These are phyloP conservation scores for Vulpes vulpes DNA, from an alignment of 2,113 vertebrate genomes.

Conservation along the genomic window DNA sequence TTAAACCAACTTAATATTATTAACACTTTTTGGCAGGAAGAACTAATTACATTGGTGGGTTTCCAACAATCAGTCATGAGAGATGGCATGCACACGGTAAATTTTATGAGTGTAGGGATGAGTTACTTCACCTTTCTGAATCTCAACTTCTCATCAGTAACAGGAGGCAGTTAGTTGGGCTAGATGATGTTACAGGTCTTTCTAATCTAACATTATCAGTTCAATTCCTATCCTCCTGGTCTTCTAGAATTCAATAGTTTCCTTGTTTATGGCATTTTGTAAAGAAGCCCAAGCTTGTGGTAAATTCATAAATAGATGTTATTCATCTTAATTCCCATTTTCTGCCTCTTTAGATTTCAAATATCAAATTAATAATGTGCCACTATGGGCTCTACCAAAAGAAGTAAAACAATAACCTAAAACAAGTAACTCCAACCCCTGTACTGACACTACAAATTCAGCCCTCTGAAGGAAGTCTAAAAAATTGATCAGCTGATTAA, in stretches of 20 bases:
- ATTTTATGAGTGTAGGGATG: neutral
- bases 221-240: neutral
- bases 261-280: neutral
- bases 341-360: conserved; percentile 27
- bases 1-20: neutral
- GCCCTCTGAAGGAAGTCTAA: neutral
- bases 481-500: conserved; percentile 15
- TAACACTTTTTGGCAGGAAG: neutral
- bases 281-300: neutral
- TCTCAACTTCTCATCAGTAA: neutral
- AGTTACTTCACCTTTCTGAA: neutral
- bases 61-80: neutral
- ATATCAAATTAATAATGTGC: conserved; percentile 9
- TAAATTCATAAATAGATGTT: neutral
- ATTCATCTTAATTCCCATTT: neutral
- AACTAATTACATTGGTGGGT: neutral
- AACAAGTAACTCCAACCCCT: neutral
- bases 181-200: neutral
- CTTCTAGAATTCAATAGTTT: neutral
- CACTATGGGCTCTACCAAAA: neutral
- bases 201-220: neutral
- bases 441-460: neutral
- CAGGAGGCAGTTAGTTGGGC: neutral
- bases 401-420: conserved; percentile 20
- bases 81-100: neutral